These are phyloP conservation scores for Papilio helenus DNA, from an alignment of 1,140 invertebrate species.

Conservation along the genomic window DNA sequence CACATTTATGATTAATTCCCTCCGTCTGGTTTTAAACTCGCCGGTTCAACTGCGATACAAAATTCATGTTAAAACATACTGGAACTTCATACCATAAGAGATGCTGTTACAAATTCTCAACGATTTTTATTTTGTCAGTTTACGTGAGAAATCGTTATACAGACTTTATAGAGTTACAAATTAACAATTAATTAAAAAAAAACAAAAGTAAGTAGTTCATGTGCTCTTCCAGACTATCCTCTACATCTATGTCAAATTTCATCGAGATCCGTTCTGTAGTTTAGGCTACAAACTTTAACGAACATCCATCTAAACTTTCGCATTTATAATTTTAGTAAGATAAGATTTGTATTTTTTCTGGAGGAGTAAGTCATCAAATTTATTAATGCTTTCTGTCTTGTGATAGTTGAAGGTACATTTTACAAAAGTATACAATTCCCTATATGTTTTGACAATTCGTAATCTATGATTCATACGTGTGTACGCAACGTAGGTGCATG, in stretches of 20 bases:
- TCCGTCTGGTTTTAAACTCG: conserved; percentile 15
- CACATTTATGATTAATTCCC: conserved; percentile 13
- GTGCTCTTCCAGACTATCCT: too few species aligned
- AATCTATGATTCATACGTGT: conserved; percentile 17
- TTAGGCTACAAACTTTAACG: too few species aligned
- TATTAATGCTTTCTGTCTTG: too few species aligned
- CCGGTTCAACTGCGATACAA: not conserved
- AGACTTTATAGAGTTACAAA: not conserved
- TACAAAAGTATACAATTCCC: not conserved
- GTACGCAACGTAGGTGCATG: conserved; percentile 22
- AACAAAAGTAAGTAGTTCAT: too few species aligned
- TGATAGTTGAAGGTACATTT: too few species aligned
- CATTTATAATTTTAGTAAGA: too few species aligned
- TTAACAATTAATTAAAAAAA: too few species aligned
- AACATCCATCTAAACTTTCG: too few species aligned
- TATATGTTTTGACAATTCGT: not conserved
- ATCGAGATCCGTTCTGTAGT: too few species aligned
- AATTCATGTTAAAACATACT: conserved; percentile 22
- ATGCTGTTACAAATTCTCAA: not conserved
- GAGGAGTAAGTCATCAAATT: too few species aligned
- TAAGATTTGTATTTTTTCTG: too few species aligned
- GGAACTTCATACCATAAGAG: not conserved
- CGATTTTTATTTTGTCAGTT: not conserved
- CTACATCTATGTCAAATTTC: too few species aligned
- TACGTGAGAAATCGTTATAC: not conserved